phyloP scores from a whole-genome alignment of 2,797 vertebrate species.

The Garrulus glandarius region DNA sequence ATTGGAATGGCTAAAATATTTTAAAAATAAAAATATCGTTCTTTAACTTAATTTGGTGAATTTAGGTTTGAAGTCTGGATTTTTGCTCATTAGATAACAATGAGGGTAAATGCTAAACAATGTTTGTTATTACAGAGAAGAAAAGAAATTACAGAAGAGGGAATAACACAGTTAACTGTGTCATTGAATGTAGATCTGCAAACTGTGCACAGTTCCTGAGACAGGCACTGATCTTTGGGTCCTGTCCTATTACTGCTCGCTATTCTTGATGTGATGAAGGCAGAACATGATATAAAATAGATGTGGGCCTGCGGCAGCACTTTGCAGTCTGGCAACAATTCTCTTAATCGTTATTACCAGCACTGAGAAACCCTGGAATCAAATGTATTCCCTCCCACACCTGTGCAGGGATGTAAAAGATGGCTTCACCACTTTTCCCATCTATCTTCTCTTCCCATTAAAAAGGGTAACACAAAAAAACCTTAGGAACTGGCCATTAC shows the following conservation, averaged over 20 bases:
- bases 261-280: not conserved
- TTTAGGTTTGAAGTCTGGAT: not conserved
- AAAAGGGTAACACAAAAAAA: not conserved
- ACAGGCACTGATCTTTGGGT: rapidly evolving
- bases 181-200: not conserved
- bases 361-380: not conserved
- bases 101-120: not conserved
- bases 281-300: not conserved
- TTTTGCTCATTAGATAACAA: not conserved
- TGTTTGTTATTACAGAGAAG: not conserved
- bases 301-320: not conserved
- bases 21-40: not conserved
- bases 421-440: not conserved
- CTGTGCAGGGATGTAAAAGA: not conserved
- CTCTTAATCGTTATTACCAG: not conserved
- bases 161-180: not conserved
- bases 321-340: not conserved
- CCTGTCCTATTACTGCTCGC: not conserved
- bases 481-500: not conserved
- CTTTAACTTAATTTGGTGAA: not conserved
- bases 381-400: not conserved
- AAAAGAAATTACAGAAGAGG: not conserved
- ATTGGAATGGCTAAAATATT: not conserved
- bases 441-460: not conserved
- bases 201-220: not conserved